phyloP scores from a whole-genome alignment of 2,797 vertebrate genomes.

The Eulemur coronatus region DNA sequence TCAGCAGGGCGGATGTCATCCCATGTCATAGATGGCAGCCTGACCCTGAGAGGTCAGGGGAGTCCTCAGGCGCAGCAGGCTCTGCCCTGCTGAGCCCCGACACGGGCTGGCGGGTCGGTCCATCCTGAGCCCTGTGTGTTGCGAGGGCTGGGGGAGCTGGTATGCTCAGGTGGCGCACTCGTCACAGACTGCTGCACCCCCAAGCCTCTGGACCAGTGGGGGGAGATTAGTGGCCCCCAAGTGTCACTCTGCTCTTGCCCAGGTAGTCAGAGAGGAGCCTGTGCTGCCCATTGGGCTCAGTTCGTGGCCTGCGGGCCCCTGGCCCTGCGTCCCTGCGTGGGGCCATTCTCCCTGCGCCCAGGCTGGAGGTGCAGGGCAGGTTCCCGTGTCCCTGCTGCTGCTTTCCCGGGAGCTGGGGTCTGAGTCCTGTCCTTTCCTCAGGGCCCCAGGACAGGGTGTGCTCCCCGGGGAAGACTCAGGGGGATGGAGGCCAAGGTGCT shows the following conservation, averaged over 20 bases:
- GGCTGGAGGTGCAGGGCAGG: not conserved
- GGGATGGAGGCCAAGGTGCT: not conserved
- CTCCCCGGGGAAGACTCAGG: not conserved
- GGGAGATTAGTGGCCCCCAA: not conserved
- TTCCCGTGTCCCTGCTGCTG: not conserved
- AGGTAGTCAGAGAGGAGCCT: not conserved
- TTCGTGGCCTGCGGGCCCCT: not conserved
- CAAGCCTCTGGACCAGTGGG: not conserved
- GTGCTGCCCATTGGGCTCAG: not conserved
- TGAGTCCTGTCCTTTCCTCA: not conserved
- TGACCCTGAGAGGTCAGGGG: not conserved
- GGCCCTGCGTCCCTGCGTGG: not conserved
- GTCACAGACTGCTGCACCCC: not conserved
- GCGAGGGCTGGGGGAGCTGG: not conserved
- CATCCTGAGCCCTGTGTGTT: not conserved
- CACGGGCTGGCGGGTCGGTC: not conserved
- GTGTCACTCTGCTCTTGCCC: not conserved
- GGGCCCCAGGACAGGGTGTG: not conserved
- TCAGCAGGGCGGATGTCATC: not conserved
- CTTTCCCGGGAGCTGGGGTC: not conserved
- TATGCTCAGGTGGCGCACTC: not conserved
- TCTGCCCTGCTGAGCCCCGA: not conserved
- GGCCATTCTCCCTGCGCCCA: too few species aligned
- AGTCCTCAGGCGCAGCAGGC: not conserved
- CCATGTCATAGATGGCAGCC: accelerated